These are phyloP conservation scores for Orthosia incerta DNA, from an alignment of 2,888 invertebrate species.

Conservation along the genomic window DNA sequence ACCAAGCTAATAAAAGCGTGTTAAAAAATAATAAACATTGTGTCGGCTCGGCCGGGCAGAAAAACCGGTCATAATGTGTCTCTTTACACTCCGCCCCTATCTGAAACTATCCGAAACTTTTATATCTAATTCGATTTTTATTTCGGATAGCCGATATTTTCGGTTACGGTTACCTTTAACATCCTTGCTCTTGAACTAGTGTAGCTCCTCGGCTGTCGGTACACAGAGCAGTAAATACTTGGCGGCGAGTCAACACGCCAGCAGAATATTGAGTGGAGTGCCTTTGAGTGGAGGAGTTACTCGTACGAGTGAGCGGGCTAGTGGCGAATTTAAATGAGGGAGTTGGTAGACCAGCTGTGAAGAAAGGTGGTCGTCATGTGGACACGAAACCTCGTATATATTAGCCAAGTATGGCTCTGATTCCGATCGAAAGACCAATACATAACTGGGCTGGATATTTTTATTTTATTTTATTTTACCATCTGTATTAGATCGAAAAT, in stretches of 20 bases:
- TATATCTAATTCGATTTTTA: too few relatives aligned
- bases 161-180: too few relatives aligned
- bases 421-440: neutral
- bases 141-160: too few relatives aligned
- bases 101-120: too few relatives aligned
- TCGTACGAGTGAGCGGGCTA: slow-evolving; percentile 47
- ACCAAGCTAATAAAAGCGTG: too few relatives aligned
- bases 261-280: slow-evolving; percentile 62
- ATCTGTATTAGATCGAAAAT: too few relatives aligned
- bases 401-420: neutral
- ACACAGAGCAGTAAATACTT: slow-evolving; percentile 60
- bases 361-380: neutral
- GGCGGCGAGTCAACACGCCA: slow-evolving; percentile 64
- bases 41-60: too few relatives aligned
- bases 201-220: slow-evolving; percentile 52
- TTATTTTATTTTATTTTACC: too few relatives aligned
- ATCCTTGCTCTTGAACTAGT: slow-evolving; percentile 42
- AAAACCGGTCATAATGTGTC: too few relatives aligned
- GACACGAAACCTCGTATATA: neutral
- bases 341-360: neutral
- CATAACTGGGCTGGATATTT: neutral
- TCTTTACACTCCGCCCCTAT: too few relatives aligned
- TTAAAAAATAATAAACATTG: too few relatives aligned
- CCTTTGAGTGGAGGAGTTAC: slow-evolving; percentile 48
- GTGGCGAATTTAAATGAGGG: slow-evolving; percentile 37